phyloP scores from a whole-genome alignment of 2,113 vertebrate genomes.

The Malurus cyaneus region DNA sequence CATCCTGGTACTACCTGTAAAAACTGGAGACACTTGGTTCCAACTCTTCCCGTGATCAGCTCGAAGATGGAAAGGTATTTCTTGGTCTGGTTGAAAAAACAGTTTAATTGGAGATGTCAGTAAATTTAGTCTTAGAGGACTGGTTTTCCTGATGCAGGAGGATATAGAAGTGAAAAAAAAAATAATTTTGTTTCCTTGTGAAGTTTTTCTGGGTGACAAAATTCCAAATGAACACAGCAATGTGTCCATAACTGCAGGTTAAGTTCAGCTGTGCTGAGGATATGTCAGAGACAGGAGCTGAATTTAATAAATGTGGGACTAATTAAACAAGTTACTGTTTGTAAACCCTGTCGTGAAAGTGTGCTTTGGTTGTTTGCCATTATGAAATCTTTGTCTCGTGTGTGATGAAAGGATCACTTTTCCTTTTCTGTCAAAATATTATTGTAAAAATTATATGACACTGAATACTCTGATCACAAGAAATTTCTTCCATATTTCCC shows the following conservation, averaged over 20 bases:
- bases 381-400: not conserved
- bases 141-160: not conserved
- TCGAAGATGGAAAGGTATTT: not conserved
- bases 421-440: not conserved
- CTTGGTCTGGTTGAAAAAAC: not conserved
- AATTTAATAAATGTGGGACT: not conserved
- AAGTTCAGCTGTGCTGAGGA: not conserved
- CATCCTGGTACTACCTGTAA: not conserved
- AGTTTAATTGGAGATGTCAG: not conserved
- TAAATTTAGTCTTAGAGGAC: not conserved
- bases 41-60: not conserved
- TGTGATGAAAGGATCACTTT: not conserved
- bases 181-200: not conserved
- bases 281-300: not conserved
- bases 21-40: not conserved
- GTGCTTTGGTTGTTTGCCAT: not conserved
- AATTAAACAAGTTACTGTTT: not conserved
- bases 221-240: not conserved
- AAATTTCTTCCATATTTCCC: not conserved
- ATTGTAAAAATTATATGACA: not conserved
- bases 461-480: not conserved
- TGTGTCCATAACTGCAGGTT: not conserved
- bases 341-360: not conserved
- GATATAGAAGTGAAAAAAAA: too few relatives aligned
- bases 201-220: not conserved